phyloP scores from a whole-genome alignment of 2,888 invertebrate species.

The Rugalucina vietnamica region DNA sequence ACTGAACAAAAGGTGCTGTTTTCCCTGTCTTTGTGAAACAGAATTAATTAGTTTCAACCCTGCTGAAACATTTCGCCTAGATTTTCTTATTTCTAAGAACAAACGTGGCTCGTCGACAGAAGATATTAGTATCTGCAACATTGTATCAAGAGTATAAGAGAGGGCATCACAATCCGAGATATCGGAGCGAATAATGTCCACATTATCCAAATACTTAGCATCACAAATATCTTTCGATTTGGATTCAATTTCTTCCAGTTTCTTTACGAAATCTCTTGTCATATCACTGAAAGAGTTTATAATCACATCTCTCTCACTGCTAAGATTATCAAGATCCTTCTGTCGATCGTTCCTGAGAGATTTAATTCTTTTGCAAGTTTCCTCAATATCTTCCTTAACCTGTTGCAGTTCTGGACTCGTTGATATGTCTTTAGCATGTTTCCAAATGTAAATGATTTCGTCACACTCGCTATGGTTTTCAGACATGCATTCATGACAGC shows the following conservation, averaged over 20 bases:
- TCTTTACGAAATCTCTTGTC: background rate
- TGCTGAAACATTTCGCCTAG: background rate
- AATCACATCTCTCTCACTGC: background rate
- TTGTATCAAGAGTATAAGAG: background rate
- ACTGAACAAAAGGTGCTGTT: background rate
- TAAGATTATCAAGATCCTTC: background rate
- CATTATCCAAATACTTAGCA: background rate
- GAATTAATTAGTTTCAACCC: background rate
- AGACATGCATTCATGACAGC: slow-evolving; percentile 6
- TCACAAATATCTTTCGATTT: background rate
- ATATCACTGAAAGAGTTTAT: background rate
- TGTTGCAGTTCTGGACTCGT: background rate
- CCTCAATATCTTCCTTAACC: background rate
- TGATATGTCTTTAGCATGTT: background rate
- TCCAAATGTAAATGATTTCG: background rate
- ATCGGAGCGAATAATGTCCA: background rate
- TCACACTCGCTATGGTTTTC: background rate
- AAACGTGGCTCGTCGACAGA: background rate
- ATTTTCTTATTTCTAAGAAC: background rate
- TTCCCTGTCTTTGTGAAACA: background rate
- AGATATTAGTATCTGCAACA: background rate
- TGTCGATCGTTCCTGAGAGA: background rate
- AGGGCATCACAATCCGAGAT: background rate
- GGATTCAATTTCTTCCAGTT: background rate
- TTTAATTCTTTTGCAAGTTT: background rate